Base-by-base conservation (phyloP, 2,797 vertebrate genomes). In the Acestrorhynchus altus region DNA sequence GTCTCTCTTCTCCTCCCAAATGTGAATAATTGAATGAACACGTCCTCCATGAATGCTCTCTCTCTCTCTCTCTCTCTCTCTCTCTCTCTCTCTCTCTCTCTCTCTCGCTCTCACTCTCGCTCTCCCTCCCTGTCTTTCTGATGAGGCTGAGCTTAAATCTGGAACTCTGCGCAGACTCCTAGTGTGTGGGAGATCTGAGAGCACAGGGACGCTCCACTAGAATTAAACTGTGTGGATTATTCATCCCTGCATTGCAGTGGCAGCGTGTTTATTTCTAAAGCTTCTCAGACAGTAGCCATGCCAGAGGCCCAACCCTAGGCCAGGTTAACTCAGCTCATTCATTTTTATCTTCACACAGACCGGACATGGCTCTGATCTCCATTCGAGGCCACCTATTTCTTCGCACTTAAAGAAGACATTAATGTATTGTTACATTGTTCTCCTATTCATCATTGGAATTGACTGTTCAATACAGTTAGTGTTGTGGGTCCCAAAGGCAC, bases 361-460 rank as follows among this genome's bases (percentile, higher is more conserved):
- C 78, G 72, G 49, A 28, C 57, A 35, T 39, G 31, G 24, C 49
- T 42, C 49, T 52, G 39, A 84, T 75, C 73, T 68, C 71, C 79
- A 83, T 89, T 72, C 69, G 68, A 26, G 61, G 78, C 73, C 68
- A 74, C 82, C 83, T 82, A 87, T 88, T 89, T 90, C 86, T 66
- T 90, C 88, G 91, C 89, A 90, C 81, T 85, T 90, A 88, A 91
- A 92, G 89, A 85, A 90, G 84, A 86, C 72, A 90, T 86, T 66
- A 88, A 86, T n/a, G 51, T 66, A 66, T 73, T 76, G 74, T 82
- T 86, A 88, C 85, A 83, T 83, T 88, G 72, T 46, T 22, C 18
- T 6, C 28, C 72, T 61, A 24, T 84, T 87, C 81, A 70, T 83
- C 11, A 59, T 83, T 76, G 85, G 81, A 85, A 90, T 80, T 82